Conservation (phyloP, 2,888 invertebrate species). For the Argynnis bischoffii region DNA sequence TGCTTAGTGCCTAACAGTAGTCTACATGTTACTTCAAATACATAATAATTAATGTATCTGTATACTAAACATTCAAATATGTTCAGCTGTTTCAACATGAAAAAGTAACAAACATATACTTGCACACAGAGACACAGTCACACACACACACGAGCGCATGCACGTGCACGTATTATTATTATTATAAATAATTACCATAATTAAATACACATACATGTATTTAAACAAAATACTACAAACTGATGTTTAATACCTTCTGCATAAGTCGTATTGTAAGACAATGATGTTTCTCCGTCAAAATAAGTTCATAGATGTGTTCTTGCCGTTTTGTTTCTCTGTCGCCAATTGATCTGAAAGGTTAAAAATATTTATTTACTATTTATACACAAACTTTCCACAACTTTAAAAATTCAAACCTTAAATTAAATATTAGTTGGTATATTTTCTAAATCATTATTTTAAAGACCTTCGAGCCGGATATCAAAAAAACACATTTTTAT, state of each 20-base stretch:
- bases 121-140: too few species aligned
- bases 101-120: too few species aligned
- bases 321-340: constrained; percentile 95
- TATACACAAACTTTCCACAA: background rate
- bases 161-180: too few species aligned
- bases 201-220: constrained; percentile 67
- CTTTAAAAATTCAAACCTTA: background rate
- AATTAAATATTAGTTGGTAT: background rate
- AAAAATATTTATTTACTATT: background rate
- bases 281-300: constrained; percentile 97
- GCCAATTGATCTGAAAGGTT: constrained; percentile 61
- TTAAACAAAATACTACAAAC: background rate
- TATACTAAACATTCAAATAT: too few species aligned
- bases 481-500: too few species aligned
- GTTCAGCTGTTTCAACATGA: too few species aligned
- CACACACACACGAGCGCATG: too few species aligned
- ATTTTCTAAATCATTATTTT: too few species aligned
- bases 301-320: constrained; percentile 98
- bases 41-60: too few species aligned
- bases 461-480: too few species aligned
- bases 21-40: background rate
- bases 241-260: constrained; percentile 88
- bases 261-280: constrained; percentile 96
- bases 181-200: background rate
- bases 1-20: too few species aligned